Conservation (phyloP, 2,797 vertebrate genomes). For the Paratrypauchen microcephalus region DNA sequence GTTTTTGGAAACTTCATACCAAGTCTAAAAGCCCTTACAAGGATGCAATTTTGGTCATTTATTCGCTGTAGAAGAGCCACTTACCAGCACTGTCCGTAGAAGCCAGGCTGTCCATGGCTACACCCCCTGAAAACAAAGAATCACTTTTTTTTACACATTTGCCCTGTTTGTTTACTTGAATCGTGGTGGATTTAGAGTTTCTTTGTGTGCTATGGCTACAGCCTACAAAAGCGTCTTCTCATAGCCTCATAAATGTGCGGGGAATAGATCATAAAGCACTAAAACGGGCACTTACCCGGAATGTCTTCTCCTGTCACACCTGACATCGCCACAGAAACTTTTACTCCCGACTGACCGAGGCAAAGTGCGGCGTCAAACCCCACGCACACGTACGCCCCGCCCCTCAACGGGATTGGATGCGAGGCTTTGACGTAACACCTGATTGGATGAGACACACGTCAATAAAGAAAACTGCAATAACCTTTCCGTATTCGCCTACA, state of each 20-base stretch:
- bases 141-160: neutral
- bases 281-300: neutral
- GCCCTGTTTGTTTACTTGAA: neutral
- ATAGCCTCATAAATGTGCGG: neutral
- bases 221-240: neutral
- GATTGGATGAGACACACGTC: slow-evolving; percentile 32
- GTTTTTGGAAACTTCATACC: neutral
- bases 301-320: neutral
- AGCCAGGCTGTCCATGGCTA: slow-evolving; percentile 61
- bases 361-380: slow-evolving; percentile 1
- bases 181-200: neutral
- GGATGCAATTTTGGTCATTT: neutral
- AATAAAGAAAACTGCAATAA: neutral
- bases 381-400: neutral
- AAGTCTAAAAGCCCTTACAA: neutral
- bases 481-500: slow-evolving; percentile 39
- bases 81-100: slow-evolving; percentile 41
- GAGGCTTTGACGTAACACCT: fast-evolving
- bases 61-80: slow-evolving; percentile 1
- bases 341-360: neutral
- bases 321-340: slow-evolving; percentile 25
- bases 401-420: slow-evolving; percentile 41
- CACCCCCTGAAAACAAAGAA: slow-evolving; percentile 54
- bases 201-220: neutral
- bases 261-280: neutral